Percentiles rank a stretch among this genome's conserved stretches.
Conservation (phyloP, 2,888 invertebrate genomes). For the Calliphora vomitoria region DNA sequence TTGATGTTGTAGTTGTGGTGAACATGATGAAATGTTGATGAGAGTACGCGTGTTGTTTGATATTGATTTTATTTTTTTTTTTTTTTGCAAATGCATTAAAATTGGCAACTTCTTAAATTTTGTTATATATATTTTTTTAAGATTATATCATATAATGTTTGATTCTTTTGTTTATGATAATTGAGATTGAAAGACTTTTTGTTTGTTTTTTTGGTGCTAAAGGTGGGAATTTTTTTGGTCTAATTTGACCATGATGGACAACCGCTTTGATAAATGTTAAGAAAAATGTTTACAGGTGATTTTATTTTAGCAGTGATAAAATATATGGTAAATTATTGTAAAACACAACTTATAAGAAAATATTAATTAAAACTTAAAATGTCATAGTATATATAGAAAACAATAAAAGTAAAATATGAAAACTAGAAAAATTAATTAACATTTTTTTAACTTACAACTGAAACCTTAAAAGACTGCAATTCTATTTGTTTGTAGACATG, state of each 20-base stretch:
- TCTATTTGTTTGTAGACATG: conserved; percentile 8
- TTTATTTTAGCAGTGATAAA: conserved; percentile 61
- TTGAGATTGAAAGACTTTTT: conserved; percentile 35
- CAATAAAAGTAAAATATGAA: conserved; percentile 17
- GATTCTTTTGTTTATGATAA: conserved; percentile 43
- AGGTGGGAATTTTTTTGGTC: conserved; percentile 47
- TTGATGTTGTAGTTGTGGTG: conserved; percentile 47
- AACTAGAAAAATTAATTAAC: conserved; percentile 23
- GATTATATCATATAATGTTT: conserved; percentile 48
- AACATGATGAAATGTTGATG: conserved; percentile 67
- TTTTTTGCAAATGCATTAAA: conserved; percentile 70
- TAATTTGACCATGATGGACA: conserved; percentile 37
- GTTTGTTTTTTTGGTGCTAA: conserved; percentile 59
- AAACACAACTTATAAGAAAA: conserved; percentile 28
- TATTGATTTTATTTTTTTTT: conserved; percentile 29
- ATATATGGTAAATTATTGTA: conserved; percentile 50
- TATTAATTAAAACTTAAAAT: conserved; percentile 3
- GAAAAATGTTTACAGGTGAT: conserved; percentile 41
- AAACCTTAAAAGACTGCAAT: conserved; percentile 39
- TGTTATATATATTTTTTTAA: conserved; percentile 6
- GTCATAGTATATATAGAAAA: conserved; percentile 29
- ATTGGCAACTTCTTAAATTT: conserved; percentile 57
- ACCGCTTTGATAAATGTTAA: conserved; percentile 41
- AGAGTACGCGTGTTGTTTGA: conserved; percentile 66
- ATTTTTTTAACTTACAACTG: conserved; percentile 3